Base-by-base conservation (phyloP, 1,140 invertebrate genomes). In the Hycleus cichorii region DNA sequence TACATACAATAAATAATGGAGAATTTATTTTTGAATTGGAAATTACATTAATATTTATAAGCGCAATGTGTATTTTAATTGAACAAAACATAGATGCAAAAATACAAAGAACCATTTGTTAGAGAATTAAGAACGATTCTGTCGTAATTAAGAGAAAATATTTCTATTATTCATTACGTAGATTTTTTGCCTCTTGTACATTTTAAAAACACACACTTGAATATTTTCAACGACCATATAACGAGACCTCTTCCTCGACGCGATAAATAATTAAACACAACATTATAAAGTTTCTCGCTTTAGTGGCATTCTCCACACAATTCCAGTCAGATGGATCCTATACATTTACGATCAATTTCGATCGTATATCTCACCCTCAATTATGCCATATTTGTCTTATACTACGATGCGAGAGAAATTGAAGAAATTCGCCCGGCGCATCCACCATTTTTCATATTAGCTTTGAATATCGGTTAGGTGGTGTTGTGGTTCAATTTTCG, bases 231-330 rank as follows among this genome's bases (percentile, higher is more conserved):
- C 32, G 7, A 32, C 32, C 32, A 32, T 32, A 32, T 32, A 32
- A 32, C 4, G 32, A 32, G 32, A 32, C 48, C 12, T 32, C 50
- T n/a, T 40, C 39, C 39, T 5, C 32, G 32, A 32, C 43, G 5
- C 40, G 24, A 45, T 60, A 48, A 60, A 60, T 60, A 60, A 60
- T 60, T 60, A 60, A 60, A 51, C 39, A 26, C 9, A 48, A 38
- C 45, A 56, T 60, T 60, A 59, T 48, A 47, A 57, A 60, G 59
- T 60, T 60, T 57, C 56, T 52, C 53, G 48, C 57, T 60, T 57
- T 57, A 32, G 32, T 32, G 7, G 32, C 32, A 7, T 32, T 32
- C 18, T 32, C 32, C 7, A 5, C 32, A 7, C 4, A 7, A 5
- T 32, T 32, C 32, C 7, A 4, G 1, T 18, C 18, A 18, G 32